Conservation (phyloP, 1,140 invertebrate species). For the Macrobrachium rosenbergii region DNA sequence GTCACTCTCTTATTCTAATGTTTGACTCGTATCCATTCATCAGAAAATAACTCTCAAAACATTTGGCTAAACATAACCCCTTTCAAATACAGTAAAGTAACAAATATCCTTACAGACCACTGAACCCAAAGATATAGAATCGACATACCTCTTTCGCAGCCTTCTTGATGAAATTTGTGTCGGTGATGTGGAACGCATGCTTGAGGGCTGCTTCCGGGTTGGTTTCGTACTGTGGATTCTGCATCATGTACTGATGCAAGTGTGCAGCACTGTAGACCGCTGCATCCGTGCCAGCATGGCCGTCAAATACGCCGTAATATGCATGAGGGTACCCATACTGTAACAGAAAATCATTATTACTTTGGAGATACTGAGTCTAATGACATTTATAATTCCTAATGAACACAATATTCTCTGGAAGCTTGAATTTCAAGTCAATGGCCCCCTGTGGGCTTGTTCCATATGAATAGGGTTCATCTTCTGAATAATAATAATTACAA, state of each 20-base stretch:
- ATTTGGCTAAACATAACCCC: no score
- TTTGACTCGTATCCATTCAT: no score
- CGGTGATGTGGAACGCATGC: constrained; percentile 87
- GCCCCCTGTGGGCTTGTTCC: no score
- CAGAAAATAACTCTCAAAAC: no score
- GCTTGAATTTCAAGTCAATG: no score
- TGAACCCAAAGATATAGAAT: constrained; percentile 10
- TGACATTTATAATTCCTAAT: no score
- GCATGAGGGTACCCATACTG: constrained; percentile 76
- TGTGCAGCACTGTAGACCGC: constrained; percentile 89
- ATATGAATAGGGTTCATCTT: no score
- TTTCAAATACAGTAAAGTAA: no score
- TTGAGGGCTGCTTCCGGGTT: constrained; percentile 81
- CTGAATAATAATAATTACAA: no score
- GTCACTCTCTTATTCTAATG: no score
- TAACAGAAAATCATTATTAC: constrained; percentile 62
- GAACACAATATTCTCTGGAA: no score
- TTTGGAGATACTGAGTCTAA: no score
- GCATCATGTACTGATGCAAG: constrained; percentile 86
- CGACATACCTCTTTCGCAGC: constrained; percentile 75
- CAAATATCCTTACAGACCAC: not conserved
- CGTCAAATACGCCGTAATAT: constrained; percentile 96
- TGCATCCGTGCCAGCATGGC: constrained; percentile 92
- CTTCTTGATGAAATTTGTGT: constrained; percentile 78
- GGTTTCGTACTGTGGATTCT: constrained; percentile 78